Conservation (phyloP, 2,797 vertebrate species). For the Paratrypauchen microcephalus region DNA sequence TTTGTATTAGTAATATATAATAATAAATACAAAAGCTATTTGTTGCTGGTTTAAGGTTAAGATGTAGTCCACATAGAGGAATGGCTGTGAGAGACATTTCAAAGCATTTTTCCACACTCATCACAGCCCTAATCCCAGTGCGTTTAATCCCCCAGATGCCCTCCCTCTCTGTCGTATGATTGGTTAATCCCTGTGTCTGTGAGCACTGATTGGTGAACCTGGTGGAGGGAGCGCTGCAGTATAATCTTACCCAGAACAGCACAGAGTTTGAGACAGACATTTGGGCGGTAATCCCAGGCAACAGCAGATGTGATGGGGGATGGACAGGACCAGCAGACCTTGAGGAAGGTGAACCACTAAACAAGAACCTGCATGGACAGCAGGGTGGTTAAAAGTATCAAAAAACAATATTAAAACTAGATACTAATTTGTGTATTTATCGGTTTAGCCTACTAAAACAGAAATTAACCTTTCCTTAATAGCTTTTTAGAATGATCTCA, state of each 20-base stretch:
- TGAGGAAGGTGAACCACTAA: conserved; percentile 66
- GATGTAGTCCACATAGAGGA: conserved; percentile 11
- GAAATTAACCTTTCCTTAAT: too few relatives aligned
- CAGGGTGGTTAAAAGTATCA: too few relatives aligned
- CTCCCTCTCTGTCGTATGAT: conserved; percentile 63
- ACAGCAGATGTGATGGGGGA: conserved; percentile 78
- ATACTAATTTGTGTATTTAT: too few relatives aligned
- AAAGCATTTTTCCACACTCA: conserved; percentile 61
- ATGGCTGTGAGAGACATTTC: conserved; percentile 46
- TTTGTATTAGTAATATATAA: conserved; percentile 13
- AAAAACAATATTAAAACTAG: too few relatives aligned
- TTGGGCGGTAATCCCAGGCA: conserved; percentile 72
- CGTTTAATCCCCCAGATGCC: conserved; percentile 62
- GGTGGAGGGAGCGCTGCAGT: conserved; percentile 49
- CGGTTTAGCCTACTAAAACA: too few relatives aligned
- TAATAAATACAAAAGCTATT: not conserved
- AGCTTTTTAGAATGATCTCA: too few relatives aligned
- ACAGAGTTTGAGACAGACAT: conserved; percentile 70
- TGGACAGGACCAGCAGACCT: conserved; percentile 59
- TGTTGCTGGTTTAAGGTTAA: conserved; percentile 16
- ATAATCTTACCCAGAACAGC: conserved; percentile 60
- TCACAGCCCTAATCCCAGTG: conserved; percentile 67
- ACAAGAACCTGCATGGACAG: conserved; percentile 12
- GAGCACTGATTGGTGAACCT: conserved; percentile 69
- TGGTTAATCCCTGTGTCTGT: conserved; percentile 73